These are phyloP conservation scores for Myotis yumanensis DNA, from an alignment of 2,113 vertebrate species.

Conservation along the genomic window DNA sequence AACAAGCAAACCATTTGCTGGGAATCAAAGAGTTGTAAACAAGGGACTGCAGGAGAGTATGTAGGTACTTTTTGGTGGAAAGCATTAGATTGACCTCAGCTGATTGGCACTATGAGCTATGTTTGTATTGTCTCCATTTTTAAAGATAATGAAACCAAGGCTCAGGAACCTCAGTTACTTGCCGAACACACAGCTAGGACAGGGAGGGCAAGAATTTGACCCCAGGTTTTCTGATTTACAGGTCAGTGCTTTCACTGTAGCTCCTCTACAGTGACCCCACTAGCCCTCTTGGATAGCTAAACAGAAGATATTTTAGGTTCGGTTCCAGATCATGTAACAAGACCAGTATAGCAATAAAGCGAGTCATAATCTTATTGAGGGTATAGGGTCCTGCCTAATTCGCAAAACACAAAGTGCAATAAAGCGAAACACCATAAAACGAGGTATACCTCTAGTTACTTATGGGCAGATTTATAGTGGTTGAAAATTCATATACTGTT, in stretches of 20 bases:
- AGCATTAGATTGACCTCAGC: background rate
- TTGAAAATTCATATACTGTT: conserved; percentile 4
- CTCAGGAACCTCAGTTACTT: conserved; percentile 8
- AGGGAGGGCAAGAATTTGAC: background rate
- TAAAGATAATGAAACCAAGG: background rate
- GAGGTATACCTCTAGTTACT: background rate
- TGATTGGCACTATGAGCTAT: background rate
- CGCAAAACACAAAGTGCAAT: background rate
- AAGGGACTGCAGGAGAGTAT: background rate
- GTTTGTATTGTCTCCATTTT: background rate
- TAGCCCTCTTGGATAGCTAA: background rate
- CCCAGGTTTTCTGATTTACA: background rate
- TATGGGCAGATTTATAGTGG: background rate
- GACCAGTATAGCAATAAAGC: background rate
- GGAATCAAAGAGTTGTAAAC: background rate
- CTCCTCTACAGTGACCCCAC: background rate
- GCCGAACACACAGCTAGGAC: background rate
- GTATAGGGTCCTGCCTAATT: background rate
- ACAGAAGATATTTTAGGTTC: background rate
- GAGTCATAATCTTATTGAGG: background rate
- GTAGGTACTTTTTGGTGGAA: background rate
- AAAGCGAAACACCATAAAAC: background rate
- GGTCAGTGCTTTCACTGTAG: background rate
- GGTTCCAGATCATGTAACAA: background rate
- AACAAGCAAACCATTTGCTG: conserved; percentile 15